phyloP scores from a whole-genome alignment of 2,888 invertebrate species.

The Drosophila seclusa region DNA sequence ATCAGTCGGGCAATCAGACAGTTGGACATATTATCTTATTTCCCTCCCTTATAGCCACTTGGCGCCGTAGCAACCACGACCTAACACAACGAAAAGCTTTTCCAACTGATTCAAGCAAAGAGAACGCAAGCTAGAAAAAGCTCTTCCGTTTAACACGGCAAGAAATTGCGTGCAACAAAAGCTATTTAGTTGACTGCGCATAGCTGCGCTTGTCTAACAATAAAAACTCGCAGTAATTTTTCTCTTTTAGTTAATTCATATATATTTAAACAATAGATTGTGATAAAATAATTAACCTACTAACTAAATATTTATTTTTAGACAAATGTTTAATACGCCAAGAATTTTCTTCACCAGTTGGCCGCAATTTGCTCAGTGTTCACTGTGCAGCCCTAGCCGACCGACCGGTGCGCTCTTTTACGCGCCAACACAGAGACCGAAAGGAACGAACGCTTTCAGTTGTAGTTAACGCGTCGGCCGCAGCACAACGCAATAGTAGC shows the following conservation, averaged over 20 bases:
- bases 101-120: conserved; percentile 5
- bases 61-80: conserved; percentile 53
- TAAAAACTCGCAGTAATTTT: neutral
- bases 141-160: conserved; percentile 43
- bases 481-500: conserved; percentile 60
- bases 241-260: neutral
- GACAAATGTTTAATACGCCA: neutral
- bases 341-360: neutral
- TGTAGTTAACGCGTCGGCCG: conserved; percentile 80
- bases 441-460: conserved; percentile 59
- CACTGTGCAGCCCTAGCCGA: conserved; percentile 22
- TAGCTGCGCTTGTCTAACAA: neutral
- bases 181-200: neutral
- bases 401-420: conserved; percentile 1
- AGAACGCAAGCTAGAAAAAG: conserved; percentile 43
- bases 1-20: conserved; percentile 38
- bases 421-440: conserved; percentile 23
- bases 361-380: conserved; percentile 19
- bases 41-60: conserved; percentile 1
- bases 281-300: neutral
- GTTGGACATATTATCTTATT: conserved; percentile 36
- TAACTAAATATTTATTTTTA: neutral
- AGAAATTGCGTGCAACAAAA: conserved; percentile 21
- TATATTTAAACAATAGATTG: neutral
- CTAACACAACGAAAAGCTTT: conserved; percentile 74